Conservation (phyloP, 2,797 vertebrate species). For the Coendou prehensilis region DNA sequence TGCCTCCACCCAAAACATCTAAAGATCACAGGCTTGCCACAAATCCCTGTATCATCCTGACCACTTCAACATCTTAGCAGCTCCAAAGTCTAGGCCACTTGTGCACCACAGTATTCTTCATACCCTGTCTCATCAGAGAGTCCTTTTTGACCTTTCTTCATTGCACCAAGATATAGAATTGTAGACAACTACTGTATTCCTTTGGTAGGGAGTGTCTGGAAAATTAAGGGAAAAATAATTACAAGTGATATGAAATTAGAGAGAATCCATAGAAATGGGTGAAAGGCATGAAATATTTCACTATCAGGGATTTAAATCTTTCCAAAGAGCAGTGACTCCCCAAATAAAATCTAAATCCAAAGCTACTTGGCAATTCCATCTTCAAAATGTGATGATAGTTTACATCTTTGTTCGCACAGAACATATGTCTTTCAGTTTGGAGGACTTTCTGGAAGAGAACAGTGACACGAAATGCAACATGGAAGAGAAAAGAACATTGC, state of each 20-base stretch:
- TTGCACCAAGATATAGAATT: not conserved
- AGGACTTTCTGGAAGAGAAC: slow-evolving; percentile 45
- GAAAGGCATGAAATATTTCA: not conserved
- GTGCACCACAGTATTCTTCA: not conserved
- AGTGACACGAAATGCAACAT: slow-evolving; percentile 43
- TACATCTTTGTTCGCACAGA: slow-evolving; percentile 1
- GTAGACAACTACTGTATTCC: not conserved
- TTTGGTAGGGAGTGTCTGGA: not conserved
- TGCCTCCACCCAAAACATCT: not conserved
- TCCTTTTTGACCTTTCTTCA: not conserved
- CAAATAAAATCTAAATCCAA: slow-evolving; percentile 43
- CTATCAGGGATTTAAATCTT: not conserved
- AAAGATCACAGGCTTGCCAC: not conserved
- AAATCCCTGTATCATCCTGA: not conserved
- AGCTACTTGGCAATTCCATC: slow-evolving; percentile 16
- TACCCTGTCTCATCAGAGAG: not conserved
- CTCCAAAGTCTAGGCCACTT: not conserved
- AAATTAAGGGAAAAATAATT: not conserved
- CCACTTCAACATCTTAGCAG: not conserved
- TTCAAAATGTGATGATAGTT: slow-evolving; percentile 37
- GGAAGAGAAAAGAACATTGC: slow-evolving; percentile 59
- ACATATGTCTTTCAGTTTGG: slow-evolving; percentile 48
- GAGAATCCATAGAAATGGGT: not conserved
- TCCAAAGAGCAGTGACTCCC: not conserved
- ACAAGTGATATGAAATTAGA: slow-evolving; percentile 53